Evolutionary conservation across 1,140 invertebrate species (phyloP).

Genomic region (Lerema accius): DNA sequence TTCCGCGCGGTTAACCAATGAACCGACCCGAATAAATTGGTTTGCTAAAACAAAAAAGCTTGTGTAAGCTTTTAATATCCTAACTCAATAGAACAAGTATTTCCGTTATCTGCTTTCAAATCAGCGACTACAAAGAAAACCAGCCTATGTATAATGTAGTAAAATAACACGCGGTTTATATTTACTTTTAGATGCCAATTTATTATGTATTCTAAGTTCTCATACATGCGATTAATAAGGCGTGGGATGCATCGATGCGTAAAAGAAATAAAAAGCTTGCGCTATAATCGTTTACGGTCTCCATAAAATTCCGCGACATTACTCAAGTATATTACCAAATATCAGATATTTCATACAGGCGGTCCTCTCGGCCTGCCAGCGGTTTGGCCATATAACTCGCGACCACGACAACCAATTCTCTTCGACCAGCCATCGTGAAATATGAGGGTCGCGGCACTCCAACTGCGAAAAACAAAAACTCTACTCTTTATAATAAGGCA

Average conservation of each 20-base stretch:
- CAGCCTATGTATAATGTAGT: no score
- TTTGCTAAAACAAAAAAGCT: no score
- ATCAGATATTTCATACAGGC: conserved; percentile 26
- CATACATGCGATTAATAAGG: neutral
- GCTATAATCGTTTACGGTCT: conserved; percentile 18
- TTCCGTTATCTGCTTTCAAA: no score
- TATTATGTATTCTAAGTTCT: neutral
- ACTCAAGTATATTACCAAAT: conserved; percentile 22
- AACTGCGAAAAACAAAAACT: conserved; percentile 57
- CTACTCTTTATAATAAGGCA: conserved; percentile 52
- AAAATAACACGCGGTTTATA: no score
- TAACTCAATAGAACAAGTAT: no score
- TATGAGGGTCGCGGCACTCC: conserved; percentile 57
- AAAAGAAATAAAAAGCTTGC: conserved; percentile 1
- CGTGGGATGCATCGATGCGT: neutral
- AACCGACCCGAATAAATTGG: no score
- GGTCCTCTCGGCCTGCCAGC: conserved; percentile 11
- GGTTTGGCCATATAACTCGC: conserved; percentile 47
- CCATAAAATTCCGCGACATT: conserved; percentile 17
- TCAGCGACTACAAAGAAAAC: no score
- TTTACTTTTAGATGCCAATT: neutral
- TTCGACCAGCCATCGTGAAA: conserved; percentile 62
- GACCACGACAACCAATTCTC: conserved; percentile 54
- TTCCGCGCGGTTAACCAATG: no score
- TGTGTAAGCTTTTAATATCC: no score